phyloP scores from a whole-genome alignment of 2,113 vertebrate species.

The Chloropsis cyanopogon region DNA sequence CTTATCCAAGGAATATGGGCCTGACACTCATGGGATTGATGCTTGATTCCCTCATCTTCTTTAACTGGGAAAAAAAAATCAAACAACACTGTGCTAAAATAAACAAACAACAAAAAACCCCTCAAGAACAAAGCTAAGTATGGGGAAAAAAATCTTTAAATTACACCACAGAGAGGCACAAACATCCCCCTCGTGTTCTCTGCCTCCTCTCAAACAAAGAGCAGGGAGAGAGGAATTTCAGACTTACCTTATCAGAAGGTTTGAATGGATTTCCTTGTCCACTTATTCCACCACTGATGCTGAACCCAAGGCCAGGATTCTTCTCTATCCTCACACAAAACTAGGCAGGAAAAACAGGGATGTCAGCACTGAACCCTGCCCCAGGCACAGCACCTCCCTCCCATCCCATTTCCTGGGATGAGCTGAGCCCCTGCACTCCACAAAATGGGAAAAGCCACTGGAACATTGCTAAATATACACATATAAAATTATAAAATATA shows the following conservation, averaged over 20 bases:
- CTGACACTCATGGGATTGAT: not conserved
- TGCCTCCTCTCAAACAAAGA: not conserved
- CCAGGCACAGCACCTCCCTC: not conserved
- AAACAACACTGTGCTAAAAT: not conserved
- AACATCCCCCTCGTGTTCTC: not conserved
- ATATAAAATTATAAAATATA: not conserved
- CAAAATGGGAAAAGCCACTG: fast-evolving
- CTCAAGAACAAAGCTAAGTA: not conserved
- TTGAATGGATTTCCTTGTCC: conserved; percentile 99
- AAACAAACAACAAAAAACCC: not conserved
- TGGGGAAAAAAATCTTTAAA: not conserved
- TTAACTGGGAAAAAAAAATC: not conserved
- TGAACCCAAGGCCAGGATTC: conserved; percentile 98
- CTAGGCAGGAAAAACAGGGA: conserved; percentile 66
- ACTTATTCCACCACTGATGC: conserved; percentile 98
- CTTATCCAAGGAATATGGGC: not conserved
- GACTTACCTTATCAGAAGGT: conserved; percentile 96
- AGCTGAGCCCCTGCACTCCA: not conserved
- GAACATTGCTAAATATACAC: not conserved
- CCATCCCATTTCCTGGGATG: fast-evolving
- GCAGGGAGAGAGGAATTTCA: not conserved
- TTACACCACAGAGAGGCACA: not conserved
- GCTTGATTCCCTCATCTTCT: not conserved
- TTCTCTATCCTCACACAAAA: conserved; percentile 99
- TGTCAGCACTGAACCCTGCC: not conserved